Base-by-base conservation (phyloP, 1,140 invertebrate genomes). In the Zeugodacus cucurbitae region DNA sequence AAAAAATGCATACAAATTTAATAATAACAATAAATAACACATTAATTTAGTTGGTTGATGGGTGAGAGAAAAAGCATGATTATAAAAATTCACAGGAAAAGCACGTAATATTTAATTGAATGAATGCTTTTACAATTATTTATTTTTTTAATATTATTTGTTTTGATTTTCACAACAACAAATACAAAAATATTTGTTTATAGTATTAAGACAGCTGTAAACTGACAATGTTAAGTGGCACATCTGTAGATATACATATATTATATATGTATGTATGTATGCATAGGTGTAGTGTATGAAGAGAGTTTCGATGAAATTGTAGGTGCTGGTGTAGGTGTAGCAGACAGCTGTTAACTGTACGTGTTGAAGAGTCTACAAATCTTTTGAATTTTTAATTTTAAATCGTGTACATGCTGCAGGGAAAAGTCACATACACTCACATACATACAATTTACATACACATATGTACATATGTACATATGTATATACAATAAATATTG, bases 21-120 rank as follows among this genome's bases (percentile, higher is more conserved):
- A 41, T n/a, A n/a, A n/a, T 29, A 82, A 48, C 29, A 82, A 48
- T 82, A 48, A 48, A 48, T 41, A 54, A 48, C 48, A 82, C 7
- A 48, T 82, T 82, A 29, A 74, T 44, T 82, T 29, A 26, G n/a
- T 48, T 26, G 41, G 7, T n/a, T 82, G n/a, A 82, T 26, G 41
- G 7, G 44, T 82, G 37, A 11, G 67, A 54, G 41, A 82, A 82
- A 82, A 82, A 29, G 48, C 44, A 82, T 34, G 70, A 74, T 74
- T 37, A 44, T 2, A 74, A n/a, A 37, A 48, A 26, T 82, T 82
- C 74, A 82, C 74, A 48, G 74, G 74, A 48, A 82, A 82, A 82
- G n/a, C 74, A 82, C 37, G 74, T 82, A 82, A 48, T 29, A 48
- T 48, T 44, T 82, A 82, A 82, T 82, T 82, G 74, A 48, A 82